Percentiles rank a stretch among this genome's conserved stretches.
These are phyloP conservation scores for Hepsetus odoe DNA, from an alignment of 2,113 vertebrate species.

Conservation along the genomic window DNA sequence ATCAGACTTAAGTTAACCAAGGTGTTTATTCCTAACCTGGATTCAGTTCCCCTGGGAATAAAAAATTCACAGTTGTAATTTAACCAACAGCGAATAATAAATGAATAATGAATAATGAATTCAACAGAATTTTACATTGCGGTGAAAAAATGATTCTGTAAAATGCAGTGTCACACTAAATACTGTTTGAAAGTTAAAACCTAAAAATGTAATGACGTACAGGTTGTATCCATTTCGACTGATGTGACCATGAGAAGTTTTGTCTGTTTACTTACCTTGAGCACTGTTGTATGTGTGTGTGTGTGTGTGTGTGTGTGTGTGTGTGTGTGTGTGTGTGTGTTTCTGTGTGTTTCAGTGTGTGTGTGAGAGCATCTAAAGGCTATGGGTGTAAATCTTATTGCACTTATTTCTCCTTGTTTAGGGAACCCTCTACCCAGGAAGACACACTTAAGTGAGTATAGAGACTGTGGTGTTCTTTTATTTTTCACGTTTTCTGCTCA, in stretches of 20 bases:
- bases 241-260: not conserved
- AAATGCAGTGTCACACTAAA: too few relatives aligned
- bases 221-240: not conserved
- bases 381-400: not conserved
- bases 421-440: slow-evolving; percentile 44
- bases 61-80: too few relatives aligned
- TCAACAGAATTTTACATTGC: too few relatives aligned
- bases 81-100: too few relatives aligned
- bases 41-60: too few relatives aligned
- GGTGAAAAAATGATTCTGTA: too few relatives aligned
- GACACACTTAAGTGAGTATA: slow-evolving; percentile 55
- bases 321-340: too few relatives aligned
- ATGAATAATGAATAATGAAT: too few relatives aligned
- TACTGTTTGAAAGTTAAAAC: not conserved
- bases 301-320: not conserved
- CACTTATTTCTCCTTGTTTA: slow-evolving; percentile 7
- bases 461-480: slow-evolving; percentile 1
- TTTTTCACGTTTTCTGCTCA: not conserved
- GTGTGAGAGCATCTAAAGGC: slow-evolving; percentile 22
- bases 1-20: too few relatives aligned
- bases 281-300: not conserved
- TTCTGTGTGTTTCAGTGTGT: not conserved
- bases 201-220: not conserved
- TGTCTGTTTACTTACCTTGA: not conserved
- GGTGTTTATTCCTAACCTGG: too few relatives aligned